phyloP scores from a whole-genome alignment of 1,140 invertebrate species.

The Coptotermes formosanus region DNA sequence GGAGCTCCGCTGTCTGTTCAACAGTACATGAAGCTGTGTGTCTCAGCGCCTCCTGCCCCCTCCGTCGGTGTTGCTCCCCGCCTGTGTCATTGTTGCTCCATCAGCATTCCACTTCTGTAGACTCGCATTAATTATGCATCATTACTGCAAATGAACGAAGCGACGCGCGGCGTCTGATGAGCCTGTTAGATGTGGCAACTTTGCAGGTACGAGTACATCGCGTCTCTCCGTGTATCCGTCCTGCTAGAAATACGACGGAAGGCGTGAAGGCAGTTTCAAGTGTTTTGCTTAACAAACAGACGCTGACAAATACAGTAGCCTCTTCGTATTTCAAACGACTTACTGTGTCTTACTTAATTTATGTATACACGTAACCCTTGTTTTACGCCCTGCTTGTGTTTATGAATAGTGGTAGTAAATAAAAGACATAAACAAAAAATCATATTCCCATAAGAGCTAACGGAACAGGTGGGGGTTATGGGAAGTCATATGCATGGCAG shows the following conservation, averaged over 20 bases:
- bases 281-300: too few species aligned
- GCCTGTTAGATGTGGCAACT: too few species aligned
- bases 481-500: too few species aligned
- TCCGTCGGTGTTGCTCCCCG: not conserved
- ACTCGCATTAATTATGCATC: not conserved
- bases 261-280: too few species aligned
- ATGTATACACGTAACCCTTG: too few species aligned
- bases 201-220: too few species aligned
- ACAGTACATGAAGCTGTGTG: not conserved
- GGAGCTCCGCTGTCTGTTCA: not conserved
- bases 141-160: not conserved
- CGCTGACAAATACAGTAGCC: too few species aligned
- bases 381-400: too few species aligned
- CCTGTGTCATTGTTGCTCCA: not conserved
- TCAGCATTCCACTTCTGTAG: not conserved
- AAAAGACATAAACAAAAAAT: too few species aligned
- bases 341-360: not conserved
- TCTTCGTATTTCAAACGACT: not conserved
- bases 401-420: too few species aligned
- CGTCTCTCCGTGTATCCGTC: not conserved
- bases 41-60: not conserved
- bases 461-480: too few species aligned
- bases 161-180: not conserved
- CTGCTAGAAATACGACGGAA: not conserved
- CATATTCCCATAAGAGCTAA: too few species aligned